Percentiles rank a stretch among this genome's conserved stretches.
These are phyloP conservation scores for Hemicentrotus pulcherrimus DNA, from an alignment of 35 echinoderm and acorn worm genomes.

Conservation along the genomic window DNA sequence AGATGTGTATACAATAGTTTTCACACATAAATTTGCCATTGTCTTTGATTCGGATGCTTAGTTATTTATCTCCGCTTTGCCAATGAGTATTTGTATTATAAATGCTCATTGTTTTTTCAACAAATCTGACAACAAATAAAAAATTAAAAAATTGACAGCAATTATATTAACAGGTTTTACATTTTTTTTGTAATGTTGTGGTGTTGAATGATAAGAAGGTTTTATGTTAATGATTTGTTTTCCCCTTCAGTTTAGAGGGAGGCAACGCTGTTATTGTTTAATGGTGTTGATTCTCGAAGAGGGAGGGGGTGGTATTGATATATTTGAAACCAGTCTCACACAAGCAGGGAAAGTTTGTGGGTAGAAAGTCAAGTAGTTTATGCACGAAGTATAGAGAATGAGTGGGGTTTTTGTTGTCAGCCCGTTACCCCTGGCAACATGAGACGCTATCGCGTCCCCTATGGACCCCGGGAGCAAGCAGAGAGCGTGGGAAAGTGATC, in stretches of 20 bases:
- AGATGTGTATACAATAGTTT: too few species aligned
- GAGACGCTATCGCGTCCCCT: not conserved
- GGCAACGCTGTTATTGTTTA: not conserved
- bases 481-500: conserved; percentile 28
- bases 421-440: conserved; percentile 3
- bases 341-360: not conserved
- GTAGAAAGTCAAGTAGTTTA: not conserved
- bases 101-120: too few species aligned
- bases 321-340: not conserved
- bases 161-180: too few species aligned
- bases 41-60: too few species aligned
- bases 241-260: not conserved
- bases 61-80: too few species aligned
- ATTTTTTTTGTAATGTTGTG: too few species aligned
- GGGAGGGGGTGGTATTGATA: not conserved
- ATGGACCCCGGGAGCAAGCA: not conserved
- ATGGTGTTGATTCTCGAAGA: not conserved
- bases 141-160: too few species aligned
- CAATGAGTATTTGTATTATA: too few species aligned
- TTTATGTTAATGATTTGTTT: not conserved
- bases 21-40: too few species aligned
- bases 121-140: too few species aligned
- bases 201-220: too few species aligned
- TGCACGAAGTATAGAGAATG: not conserved
- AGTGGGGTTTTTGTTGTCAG: not conserved